Evolutionary conservation across 1,140 invertebrate genomes (phyloP).

Genomic region (Polypedilum pembai): DNA sequence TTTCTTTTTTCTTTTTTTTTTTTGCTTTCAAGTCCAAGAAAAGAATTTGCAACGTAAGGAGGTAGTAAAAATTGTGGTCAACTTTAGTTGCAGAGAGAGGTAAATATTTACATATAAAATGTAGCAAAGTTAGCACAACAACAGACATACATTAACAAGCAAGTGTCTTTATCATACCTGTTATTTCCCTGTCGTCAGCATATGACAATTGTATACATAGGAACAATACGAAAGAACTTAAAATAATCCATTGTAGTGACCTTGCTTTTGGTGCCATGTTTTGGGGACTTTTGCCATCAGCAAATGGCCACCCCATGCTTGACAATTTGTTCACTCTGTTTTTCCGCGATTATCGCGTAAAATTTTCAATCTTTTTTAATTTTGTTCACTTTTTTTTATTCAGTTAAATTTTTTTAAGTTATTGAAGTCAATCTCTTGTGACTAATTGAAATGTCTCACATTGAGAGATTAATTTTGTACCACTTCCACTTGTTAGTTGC

Average conservation of each 20-base stretch:
- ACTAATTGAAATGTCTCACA: constrained; percentile 6
- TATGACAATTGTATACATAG: neutral
- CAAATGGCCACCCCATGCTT: constrained; percentile 9
- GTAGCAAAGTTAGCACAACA: too few species aligned
- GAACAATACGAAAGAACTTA: constrained; percentile 2
- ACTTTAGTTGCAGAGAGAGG: neutral
- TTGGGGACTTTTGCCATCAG: constrained; percentile 6
- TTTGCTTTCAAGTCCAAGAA: neutral
- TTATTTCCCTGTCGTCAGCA: constrained; percentile 23
- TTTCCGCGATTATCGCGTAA: neutral
- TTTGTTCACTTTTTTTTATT: neutral
- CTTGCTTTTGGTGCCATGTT: constrained; percentile 18
- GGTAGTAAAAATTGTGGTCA: neutral
- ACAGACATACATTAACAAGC: too few species aligned
- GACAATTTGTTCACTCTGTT: neutral
- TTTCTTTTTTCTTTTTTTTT: neutral
- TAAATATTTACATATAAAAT: too few species aligned
- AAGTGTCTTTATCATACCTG: neutral
- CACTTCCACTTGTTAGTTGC: too few species aligned
- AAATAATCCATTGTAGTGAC: constrained; percentile 21
- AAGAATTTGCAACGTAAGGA: constrained; percentile 13
- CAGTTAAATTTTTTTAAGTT: neutral
- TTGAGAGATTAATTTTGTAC: too few species aligned
- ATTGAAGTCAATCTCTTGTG: too few species aligned
- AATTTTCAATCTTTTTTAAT: neutral